Conservation (phyloP, 2,797 vertebrate genomes). For the Pangasius macronema region DNA sequence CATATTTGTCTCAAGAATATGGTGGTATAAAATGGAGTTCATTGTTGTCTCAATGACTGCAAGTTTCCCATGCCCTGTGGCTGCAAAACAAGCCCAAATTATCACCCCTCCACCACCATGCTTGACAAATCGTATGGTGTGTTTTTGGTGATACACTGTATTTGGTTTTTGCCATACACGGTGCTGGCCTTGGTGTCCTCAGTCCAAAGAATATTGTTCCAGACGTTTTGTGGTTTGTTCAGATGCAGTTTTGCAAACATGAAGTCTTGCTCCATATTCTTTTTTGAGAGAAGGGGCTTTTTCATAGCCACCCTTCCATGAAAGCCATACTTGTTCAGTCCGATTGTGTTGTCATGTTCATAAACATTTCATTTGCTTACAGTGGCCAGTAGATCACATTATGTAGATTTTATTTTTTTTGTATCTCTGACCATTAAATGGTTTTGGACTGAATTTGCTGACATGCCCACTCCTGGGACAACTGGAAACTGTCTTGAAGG, state of each 20-base stretch:
- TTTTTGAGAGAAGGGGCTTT: neutral
- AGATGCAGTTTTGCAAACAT: neutral
- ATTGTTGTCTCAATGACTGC: neutral
- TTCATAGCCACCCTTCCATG: neutral
- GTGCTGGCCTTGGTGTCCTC: neutral
- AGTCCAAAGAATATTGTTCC: neutral
- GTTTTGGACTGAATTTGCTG: neutral
- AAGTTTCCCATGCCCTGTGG: neutral
- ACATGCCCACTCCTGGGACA: neutral
- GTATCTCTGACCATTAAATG: neutral
- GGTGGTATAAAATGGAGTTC: neutral
- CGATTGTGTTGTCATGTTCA: no score
- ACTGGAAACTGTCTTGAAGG: neutral
- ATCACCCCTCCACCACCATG: neutral
- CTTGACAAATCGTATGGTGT: neutral
- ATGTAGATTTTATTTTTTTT: neutral
- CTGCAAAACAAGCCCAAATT: neutral
- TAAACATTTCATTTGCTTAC: neutral
- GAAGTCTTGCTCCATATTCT: neutral
- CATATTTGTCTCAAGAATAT: neutral
- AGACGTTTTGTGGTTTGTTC: neutral
- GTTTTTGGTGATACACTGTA: neutral
- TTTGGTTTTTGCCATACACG: neutral
- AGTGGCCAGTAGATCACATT: neutral
- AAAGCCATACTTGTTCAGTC: neutral